Evolutionary conservation across 2,797 vertebrate genomes (phyloP).

Genomic region (Diceros bicornis): DNA sequence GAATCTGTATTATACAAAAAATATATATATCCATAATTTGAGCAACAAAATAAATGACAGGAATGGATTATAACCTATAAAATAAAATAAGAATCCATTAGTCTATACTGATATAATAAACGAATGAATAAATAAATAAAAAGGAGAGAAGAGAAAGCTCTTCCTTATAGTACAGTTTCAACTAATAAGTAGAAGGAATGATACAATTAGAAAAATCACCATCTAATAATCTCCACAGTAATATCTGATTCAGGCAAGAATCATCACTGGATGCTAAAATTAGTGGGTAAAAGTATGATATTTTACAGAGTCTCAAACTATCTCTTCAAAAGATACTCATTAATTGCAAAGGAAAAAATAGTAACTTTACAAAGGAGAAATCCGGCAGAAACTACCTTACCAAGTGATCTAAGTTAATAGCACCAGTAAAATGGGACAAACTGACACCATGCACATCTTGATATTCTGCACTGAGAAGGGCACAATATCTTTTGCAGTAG

Average conservation of each 20-base stretch:
- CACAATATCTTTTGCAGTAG: neutral
- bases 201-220: conserved; percentile 49
- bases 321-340: conserved; percentile 46
- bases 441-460: neutral
- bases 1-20: neutral
- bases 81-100: conserved; percentile 20
- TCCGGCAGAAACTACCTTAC: neutral
- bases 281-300: neutral
- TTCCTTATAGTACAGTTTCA: conserved; percentile 30
- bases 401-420: neutral
- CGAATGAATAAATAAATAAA: neutral
- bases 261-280: conserved; percentile 35
- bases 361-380: conserved; percentile 38
- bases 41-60: conserved; percentile 49
- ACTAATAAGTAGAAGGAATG: conserved; percentile 22
- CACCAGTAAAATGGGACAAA: neutral
- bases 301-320: neutral
- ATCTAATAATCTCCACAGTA: conserved; percentile 4
- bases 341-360: neutral
- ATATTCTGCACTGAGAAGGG: neutral
- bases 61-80: neutral
- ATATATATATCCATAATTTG: neutral
- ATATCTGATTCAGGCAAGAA: neutral
- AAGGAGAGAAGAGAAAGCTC: neutral
- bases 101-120: neutral